Conservation (phyloP, 2,797 vertebrate genomes). For the Spheniscus humboldti region DNA sequence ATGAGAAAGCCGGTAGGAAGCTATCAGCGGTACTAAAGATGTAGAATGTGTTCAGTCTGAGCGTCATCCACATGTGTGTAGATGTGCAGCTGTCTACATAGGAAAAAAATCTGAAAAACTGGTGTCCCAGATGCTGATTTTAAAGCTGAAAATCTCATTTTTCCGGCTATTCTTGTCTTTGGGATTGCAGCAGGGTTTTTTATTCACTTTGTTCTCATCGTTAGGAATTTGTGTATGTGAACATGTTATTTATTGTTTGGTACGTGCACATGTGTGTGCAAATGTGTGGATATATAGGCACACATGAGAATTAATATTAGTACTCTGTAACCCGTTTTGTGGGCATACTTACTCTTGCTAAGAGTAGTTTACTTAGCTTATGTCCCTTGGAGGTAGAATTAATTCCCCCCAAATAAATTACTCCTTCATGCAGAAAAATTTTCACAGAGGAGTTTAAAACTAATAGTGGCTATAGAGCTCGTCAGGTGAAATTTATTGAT, state of each 20-base stretch:
- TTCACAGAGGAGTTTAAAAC: not conserved
- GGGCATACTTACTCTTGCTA: not conserved
- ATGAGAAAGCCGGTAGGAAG: not conserved
- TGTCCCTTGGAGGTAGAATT: not conserved
- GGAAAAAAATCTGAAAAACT: not conserved
- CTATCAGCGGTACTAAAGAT: rapidly evolving
- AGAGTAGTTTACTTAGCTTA: not conserved
- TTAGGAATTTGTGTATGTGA: not conserved
- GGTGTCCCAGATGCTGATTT: not conserved
- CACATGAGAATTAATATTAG: not conserved
- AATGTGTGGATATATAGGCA: rapidly evolving
- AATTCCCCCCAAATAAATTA: not conserved
- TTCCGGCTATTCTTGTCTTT: not conserved
- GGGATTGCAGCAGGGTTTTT: not conserved
- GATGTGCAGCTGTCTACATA: rapidly evolving
- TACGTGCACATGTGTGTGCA: rapidly evolving
- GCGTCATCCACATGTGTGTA: not conserved
- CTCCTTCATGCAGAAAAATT: not conserved
- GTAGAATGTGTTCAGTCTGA: not conserved
- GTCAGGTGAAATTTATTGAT: not conserved
- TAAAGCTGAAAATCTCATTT: not conserved
- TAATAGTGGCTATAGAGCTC: rapidly evolving
- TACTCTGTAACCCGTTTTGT: not conserved
- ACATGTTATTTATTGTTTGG: not conserved
- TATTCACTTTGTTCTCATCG: not conserved